Conservation (phyloP, 2,113 vertebrate species). For the Syrrhaptes paradoxus region DNA sequence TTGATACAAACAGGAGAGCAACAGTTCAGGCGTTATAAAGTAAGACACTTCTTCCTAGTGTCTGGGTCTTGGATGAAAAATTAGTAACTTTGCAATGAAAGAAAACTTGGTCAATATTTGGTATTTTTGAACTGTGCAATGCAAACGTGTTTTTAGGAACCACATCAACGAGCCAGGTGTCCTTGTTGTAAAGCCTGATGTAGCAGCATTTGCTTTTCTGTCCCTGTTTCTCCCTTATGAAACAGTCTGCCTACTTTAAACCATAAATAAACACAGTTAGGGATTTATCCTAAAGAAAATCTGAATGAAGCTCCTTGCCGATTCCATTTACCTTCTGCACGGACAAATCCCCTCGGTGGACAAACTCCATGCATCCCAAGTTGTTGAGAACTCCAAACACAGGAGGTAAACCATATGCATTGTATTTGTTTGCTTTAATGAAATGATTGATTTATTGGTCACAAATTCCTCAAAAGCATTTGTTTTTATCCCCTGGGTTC, state of each 20-base stretch:
- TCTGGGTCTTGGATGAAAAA: not conserved
- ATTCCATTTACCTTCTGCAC: not conserved
- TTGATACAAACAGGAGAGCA: not conserved
- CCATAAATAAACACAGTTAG: not conserved
- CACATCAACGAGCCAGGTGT: not conserved
- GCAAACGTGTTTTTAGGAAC: not conserved
- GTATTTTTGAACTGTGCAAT: not conserved
- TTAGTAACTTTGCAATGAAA: not conserved
- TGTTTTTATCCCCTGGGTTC: constrained; percentile 1
- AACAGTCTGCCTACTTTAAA: not conserved
- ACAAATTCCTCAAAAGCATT: constrained; percentile 2
- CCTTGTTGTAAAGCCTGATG: not conserved
- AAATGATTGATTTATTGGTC: constrained; percentile 27
- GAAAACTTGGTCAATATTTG: not conserved
- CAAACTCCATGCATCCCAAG: not conserved
- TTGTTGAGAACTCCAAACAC: not conserved
- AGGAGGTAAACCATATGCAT: not conserved
- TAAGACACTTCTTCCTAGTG: not conserved
- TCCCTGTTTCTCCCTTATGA: not conserved
- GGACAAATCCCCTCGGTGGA: not conserved
- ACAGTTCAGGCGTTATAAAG: not conserved
- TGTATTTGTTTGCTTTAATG: constrained; percentile 3
- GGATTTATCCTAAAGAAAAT: not conserved
- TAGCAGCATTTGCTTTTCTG: not conserved
- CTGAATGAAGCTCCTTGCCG: not conserved